Evolutionary conservation across 2,888 invertebrate species (phyloP), one percentile per base, ranked within the genome.

Genomic region (Chymomyza fuscimana): DNA sequence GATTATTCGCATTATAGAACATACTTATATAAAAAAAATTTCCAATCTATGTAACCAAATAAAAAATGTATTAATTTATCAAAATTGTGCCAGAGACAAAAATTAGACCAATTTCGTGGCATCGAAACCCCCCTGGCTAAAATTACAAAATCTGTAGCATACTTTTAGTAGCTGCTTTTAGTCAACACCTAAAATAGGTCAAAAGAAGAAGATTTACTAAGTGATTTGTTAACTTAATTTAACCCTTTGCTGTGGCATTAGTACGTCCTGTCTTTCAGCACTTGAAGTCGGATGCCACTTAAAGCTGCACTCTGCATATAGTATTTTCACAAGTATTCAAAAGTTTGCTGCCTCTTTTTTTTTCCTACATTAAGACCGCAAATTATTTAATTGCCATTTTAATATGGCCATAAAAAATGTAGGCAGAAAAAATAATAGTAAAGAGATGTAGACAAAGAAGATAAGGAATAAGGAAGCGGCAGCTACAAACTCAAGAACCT

Each of bases 371-470:
- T 78, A 75, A 70, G 75, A 86, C 85, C 85, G 80, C 85, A 86
- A 86, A 86, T 86, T 85, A 86, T 86, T 86, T 86, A 87, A 86
- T 86, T 86, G 85, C 87, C 72, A 76, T 76, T 58, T 58, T 25
- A 58, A 15, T 25, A 25, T 58, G 22, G 15, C 25, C 58, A 58
- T 22, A 58, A 25, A 58, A 58, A 58, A 5, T 25, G 22, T 46
- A 46, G 40, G 19, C 54, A 54, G 4, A 54, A 16, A 54, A 54
- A 54, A 19, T 54, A 54, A 10, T 12, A 46, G 12, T 46, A 36
- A 4, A 36, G 36, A 36, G 9, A 36, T 12, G 54, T 19, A 54
- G 54, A 54, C 22, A 22, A 54, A n/a, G 16, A 2, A 54, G 54
- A 54, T 19, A 22, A 51, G 22, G 19, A 54, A 12, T 54, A 19